phyloP scores from a whole-genome alignment of 2,797 vertebrate genomes.

The Poeciliopsis gracilis region DNA sequence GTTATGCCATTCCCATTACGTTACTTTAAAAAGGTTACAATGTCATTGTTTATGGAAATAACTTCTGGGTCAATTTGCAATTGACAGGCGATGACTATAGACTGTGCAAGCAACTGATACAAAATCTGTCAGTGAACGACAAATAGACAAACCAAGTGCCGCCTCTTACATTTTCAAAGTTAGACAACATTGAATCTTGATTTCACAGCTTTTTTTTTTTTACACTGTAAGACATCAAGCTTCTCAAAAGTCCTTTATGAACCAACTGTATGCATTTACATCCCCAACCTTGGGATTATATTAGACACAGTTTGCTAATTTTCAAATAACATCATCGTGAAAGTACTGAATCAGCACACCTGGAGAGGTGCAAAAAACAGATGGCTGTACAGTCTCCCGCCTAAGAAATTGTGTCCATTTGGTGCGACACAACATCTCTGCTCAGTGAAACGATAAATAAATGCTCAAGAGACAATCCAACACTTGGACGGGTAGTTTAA shows the following conservation, averaged over 20 bases:
- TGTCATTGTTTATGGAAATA: too few relatives aligned
- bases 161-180: background rate
- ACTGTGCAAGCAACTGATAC: background rate
- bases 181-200: background rate
- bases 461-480: slow-evolving; percentile 50
- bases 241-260: slow-evolving; percentile 1
- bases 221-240: background rate
- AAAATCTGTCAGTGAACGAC: background rate
- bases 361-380: slow-evolving; percentile 53
- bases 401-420: slow-evolving; percentile 44
- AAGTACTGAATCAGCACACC: slow-evolving; percentile 35
- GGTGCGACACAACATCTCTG: slow-evolving; percentile 39
- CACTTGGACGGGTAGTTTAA: slow-evolving; percentile 50
- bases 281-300: slow-evolving; percentile 25
- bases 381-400: slow-evolving; percentile 56
- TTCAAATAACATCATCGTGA: slow-evolving; percentile 30
- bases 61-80: too few relatives aligned
- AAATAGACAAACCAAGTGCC: background rate
- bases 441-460: slow-evolving; percentile 52
- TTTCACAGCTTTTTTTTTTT: background rate
- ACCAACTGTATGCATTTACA: slow-evolving; percentile 5
- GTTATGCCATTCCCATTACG: too few relatives aligned
- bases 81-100: too few relatives aligned
- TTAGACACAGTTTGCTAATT: slow-evolving; percentile 31
- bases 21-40: too few relatives aligned